Conservation (phyloP, 2,888 invertebrate genomes). For the Amblyjoppa proteus region DNA sequence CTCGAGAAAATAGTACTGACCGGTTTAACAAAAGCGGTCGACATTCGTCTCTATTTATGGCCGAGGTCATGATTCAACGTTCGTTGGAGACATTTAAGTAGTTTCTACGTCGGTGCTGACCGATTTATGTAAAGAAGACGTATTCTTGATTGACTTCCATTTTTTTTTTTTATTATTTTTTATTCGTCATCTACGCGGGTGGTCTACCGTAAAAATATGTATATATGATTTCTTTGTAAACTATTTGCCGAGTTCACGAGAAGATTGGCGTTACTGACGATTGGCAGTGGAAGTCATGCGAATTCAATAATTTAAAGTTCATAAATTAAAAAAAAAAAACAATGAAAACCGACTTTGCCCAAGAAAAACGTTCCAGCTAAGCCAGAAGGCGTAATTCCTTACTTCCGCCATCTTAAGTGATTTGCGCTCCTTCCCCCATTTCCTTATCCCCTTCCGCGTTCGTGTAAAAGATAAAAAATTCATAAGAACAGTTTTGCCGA, state of each 20-base stretch:
- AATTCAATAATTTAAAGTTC: background rate
- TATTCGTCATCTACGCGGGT: background rate
- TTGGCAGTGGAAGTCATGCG: background rate
- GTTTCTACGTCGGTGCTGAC: background rate
- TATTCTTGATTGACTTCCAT: background rate
- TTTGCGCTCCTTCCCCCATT: slow-evolving; percentile 25
- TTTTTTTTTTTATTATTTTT: too few species aligned
- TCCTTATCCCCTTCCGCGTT: slow-evolving; percentile 54
- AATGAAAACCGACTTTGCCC: slow-evolving; percentile 4
- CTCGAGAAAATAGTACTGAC: slow-evolving; percentile 38
- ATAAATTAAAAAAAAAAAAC: background rate
- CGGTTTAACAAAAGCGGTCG: slow-evolving; percentile 39
- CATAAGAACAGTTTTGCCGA: slow-evolving; percentile 61
- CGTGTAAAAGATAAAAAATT: slow-evolving; percentile 62
- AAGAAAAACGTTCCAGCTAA: slow-evolving; percentile 41
- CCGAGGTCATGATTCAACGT: slow-evolving; percentile 21
- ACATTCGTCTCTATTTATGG: slow-evolving; percentile 42
- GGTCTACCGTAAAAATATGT: background rate
- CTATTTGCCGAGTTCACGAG: too few species aligned
- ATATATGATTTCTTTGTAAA: too few species aligned
- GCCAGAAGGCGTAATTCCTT: slow-evolving; percentile 39
- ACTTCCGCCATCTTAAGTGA: slow-evolving; percentile 54
- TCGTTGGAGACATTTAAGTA: background rate
- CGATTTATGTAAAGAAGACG: background rate
- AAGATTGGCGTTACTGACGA: background rate